Evolutionary conservation across 2,113 vertebrate species (phyloP), one percentile per base, ranked within the genome.

Genomic region (Cepphus grylle): DNA sequence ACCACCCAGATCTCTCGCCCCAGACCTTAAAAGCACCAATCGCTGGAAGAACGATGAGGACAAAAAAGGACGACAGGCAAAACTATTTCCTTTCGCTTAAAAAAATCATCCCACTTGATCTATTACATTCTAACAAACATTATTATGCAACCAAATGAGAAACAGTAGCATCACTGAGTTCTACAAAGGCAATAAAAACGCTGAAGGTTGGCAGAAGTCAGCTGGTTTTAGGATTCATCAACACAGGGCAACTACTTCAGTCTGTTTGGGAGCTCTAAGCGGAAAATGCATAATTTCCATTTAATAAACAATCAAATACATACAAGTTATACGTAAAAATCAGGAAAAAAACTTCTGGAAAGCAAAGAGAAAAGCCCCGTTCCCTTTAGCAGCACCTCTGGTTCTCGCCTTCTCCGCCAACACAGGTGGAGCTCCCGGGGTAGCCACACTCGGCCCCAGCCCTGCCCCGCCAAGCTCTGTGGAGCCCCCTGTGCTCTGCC

Each of bases 381-480:
- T 52, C 32, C 67, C 58, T 74, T 30, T 32, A 25, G 25, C 55
- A 45, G 42, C 66, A 50, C 5, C 49, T 50, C 84, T 45, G 36
- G 56, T 32, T 29, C 56, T 29, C 12, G 18, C 63, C 40, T 65
- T 47, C 38, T 45, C 50, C 1, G 3, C n/a, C 32, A 43, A 29
- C 17, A 26, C 0, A 26, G 0, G 0, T 6, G n/a, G 40, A 55
- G n/a, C 1, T 74, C 45, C 62, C 6, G 16, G 42, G 22, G 25
- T 22, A 56, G 23, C 40, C 4, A 12, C 65, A 50, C 14, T 36
- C 20, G 1, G 12, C 11, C 4, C 63, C 56, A 53, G 53, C 23
- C 3, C 49, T 6, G 30, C 45, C 16, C 43, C 32, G 73, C 34
- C 36, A 5, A 6, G 43, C 19, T 27, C 70, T 32, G 40, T 17